Evolutionary conservation across 2,888 invertebrate genomes (phyloP).

Genomic region (Calephelis perditalis): DNA sequence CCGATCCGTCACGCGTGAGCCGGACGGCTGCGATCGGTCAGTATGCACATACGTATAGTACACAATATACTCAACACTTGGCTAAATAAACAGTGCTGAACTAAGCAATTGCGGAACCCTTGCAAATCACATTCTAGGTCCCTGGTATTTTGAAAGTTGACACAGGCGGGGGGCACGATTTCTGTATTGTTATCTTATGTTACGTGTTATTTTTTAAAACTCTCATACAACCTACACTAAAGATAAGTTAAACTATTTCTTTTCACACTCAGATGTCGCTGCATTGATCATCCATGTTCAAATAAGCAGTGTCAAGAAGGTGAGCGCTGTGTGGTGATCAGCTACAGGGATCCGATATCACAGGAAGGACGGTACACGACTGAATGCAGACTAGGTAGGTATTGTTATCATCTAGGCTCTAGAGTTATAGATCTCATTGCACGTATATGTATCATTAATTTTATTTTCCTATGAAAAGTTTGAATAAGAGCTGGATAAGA

Average conservation of each 20-base stretch:
- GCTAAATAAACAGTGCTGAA: too few species aligned
- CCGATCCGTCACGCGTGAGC: slow-evolving; percentile 54
- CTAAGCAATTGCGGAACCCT: too few species aligned
- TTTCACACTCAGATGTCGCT: slow-evolving; percentile 45
- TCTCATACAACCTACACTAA: not conserved
- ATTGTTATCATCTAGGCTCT: not conserved
- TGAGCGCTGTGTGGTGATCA: slow-evolving; percentile 83
- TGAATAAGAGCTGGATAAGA: too few species aligned
- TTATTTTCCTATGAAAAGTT: too few species aligned
- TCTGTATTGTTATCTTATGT: too few species aligned
- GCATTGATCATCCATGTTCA: slow-evolving; percentile 83
- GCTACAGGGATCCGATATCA: slow-evolving; percentile 55
- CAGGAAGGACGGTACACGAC: slow-evolving; percentile 66
- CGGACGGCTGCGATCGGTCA: slow-evolving; percentile 28
- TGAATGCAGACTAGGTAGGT: slow-evolving; percentile 81
- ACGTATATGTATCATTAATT: too few species aligned
- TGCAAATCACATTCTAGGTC: too few species aligned
- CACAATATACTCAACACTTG: too few species aligned
- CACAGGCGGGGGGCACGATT: too few species aligned
- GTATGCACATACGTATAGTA: not conserved
- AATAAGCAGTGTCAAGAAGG: slow-evolving; percentile 78
- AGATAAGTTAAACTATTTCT: too few species aligned
- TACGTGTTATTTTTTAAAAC: not conserved
- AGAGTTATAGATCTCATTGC: too few species aligned
- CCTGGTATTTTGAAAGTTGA: too few species aligned